phyloP scores from a whole-genome alignment of 2,888 invertebrate genomes.

The Stomorhina lunata region DNA sequence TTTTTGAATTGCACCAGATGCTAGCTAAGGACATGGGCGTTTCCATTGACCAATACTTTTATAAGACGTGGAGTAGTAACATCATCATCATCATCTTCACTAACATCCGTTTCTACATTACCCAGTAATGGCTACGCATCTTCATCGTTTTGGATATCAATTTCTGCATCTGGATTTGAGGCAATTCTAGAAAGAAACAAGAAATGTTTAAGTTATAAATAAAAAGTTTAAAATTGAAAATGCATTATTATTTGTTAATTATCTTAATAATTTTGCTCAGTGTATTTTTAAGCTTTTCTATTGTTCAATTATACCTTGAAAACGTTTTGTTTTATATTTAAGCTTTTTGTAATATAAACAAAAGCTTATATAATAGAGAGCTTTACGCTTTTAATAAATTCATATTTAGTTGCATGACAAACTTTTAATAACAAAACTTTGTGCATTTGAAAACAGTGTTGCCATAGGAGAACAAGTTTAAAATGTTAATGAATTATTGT shows the following conservation, averaged over 20 bases:
- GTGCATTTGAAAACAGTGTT: no score
- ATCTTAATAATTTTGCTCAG: background rate
- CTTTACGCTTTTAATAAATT: background rate
- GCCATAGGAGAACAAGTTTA: no score
- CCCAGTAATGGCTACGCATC: slow-evolving; percentile 80
- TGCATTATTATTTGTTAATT: no score
- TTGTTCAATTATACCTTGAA: background rate
- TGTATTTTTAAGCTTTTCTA: background rate
- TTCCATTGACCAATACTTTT: slow-evolving; percentile 19
- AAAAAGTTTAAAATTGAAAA: background rate
- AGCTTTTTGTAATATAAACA: background rate
- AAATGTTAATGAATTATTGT: no score
- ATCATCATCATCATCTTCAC: slow-evolving; percentile 74
- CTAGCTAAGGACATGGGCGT: slow-evolving; percentile 59
- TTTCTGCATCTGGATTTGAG: slow-evolving; percentile 72
- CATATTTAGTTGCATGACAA: background rate
- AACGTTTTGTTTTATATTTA: background rate
- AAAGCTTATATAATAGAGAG: background rate
- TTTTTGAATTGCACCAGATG: slow-evolving; percentile 51
- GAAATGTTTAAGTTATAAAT: slow-evolving; percentile 42
- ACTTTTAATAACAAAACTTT: no score
- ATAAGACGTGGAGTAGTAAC: slow-evolving; percentile 38
- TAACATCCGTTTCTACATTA: slow-evolving; percentile 77
- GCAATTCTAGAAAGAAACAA: slow-evolving; percentile 74
- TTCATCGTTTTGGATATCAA: slow-evolving; percentile 70